Base-by-base conservation (phyloP, 2,888 invertebrate genomes). In the Rapana venosa region DNA sequence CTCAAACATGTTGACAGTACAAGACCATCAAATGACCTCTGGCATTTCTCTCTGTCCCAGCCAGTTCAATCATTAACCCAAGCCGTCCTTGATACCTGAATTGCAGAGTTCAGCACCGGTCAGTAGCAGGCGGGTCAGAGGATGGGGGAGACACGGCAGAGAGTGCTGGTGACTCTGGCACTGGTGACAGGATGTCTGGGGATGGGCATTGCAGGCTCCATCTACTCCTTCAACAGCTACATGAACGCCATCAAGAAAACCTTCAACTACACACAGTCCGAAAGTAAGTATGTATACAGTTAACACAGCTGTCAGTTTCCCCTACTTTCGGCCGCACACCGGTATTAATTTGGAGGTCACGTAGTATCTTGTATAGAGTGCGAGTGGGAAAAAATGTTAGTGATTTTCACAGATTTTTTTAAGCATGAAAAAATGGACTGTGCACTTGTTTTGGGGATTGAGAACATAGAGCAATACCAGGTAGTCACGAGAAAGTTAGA, bases 171-270 rank as follows among this genome's bases (percentile, higher is more conserved):
- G 22, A 83, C 90, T 17, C 30, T 90, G 35, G 90, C 92, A 56
- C 91, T 94, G 32, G 90, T 90, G 15, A 91, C 92, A 0, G 93
- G 93, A 0, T 93, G 93, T 85, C 90, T 94, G 15, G 93, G 93
- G 0, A 94, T 94, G 94, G 92, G 87, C 20, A 91, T 93, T 17
- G 93, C 93, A 0, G 94, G 94, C 1, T 93, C 93, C 56, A 91
- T 93, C 74, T 94, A 92, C 89, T 93, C 93, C n/a, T 93, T 93
- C 89, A 92, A 92, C 66, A 92, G 93, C 81, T 93, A 93, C 90
- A 90, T 93, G 6, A 93, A 93, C 79, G 94, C 93, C 30, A 90
- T 94, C 61, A 94, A 93, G 92, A 92, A 93, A 26, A 92, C 92
- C 77, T 94, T 93, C 90, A 92, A 90, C 84, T 93, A 93, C 88